Percentiles rank a stretch among this genome's conserved stretches.
phyloP scores from a whole-genome alignment of 2,888 invertebrate genomes.

The Melipona beecheii region DNA sequence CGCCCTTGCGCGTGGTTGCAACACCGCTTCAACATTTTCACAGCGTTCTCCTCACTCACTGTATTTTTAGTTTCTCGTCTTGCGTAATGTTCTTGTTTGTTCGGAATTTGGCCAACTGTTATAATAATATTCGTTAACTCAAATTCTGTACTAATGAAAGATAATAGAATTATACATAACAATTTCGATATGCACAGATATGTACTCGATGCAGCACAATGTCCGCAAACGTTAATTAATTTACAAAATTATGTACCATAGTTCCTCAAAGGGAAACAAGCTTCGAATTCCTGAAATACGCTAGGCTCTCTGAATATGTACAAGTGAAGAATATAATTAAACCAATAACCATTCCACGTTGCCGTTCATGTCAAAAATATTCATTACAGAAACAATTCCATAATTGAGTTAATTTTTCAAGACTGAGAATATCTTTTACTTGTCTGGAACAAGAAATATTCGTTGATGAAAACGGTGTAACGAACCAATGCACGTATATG shows the following conservation, averaged over 20 bases:
- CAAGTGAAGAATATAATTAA: too few species aligned
- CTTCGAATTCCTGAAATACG: neutral
- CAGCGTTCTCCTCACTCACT: neutral
- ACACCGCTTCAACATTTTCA: slow-evolving; percentile 6
- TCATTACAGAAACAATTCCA: too few species aligned
- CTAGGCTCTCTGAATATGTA: accelerated
- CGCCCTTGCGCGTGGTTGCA: neutral
- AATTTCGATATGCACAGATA: slow-evolving; percentile 12
- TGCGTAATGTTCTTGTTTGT: neutral
- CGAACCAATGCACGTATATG: too few species aligned
- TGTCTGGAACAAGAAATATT: too few species aligned
- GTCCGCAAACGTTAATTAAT: slow-evolving; percentile 21
- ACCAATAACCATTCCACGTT: too few species aligned
- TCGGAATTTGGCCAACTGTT: neutral
- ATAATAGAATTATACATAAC: neutral
- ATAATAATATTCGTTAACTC: slow-evolving; percentile 6
- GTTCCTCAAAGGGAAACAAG: slow-evolving; percentile 22
- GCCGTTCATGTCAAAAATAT: too few species aligned
- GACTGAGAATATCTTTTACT: too few species aligned
- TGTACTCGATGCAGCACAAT: neutral
- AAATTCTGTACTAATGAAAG: neutral
- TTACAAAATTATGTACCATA: slow-evolving; percentile 17
- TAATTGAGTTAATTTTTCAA: too few species aligned
- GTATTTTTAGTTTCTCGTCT: neutral
- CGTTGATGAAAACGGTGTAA: too few species aligned